phyloP scores from a whole-genome alignment of 2,113 vertebrate species.

The Scytalopus superciliaris region DNA sequence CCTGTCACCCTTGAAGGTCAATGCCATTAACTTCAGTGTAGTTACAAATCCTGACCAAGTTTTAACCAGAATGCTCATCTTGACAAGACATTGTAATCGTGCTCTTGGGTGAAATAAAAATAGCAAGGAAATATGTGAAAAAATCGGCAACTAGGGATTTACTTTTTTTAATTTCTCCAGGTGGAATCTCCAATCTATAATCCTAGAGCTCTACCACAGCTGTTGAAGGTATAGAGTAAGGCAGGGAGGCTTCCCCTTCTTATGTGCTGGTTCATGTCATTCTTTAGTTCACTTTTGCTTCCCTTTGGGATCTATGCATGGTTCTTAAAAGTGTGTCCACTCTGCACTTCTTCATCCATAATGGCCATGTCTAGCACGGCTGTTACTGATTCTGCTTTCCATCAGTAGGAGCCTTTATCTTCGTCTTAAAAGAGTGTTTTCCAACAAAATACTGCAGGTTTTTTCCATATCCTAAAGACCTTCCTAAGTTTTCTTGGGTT shows the following conservation, averaged over 20 bases:
- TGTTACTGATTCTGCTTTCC: not conserved
- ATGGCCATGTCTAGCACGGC: not conserved
- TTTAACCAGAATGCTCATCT: not conserved
- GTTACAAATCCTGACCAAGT: not conserved
- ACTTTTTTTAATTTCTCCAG: not conserved
- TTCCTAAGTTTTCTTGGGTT: fast-evolving
- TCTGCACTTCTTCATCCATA: not conserved
- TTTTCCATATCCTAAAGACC: not conserved
- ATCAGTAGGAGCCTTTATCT: not conserved
- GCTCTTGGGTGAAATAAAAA: not conserved
- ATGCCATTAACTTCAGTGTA: not conserved
- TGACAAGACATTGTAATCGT: not conserved
- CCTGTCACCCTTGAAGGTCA: conserved; percentile 12
- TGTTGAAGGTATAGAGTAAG: not conserved
- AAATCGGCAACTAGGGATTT: not conserved
- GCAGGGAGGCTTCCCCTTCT: not conserved
- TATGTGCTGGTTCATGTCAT: not conserved
- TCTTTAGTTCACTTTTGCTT: not conserved
- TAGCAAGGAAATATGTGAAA: not conserved
- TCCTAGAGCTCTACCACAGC: not conserved
- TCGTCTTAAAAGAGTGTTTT: not conserved
- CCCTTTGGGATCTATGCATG: not conserved
- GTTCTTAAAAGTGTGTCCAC: not conserved
- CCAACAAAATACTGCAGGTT: not conserved
- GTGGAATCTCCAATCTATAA: not conserved